A percentile compares a stretch with the other conserved stretches of the same genome.
These are phyloP conservation scores for Galago senegalensis DNA, from an alignment of 2,797 vertebrate genomes.

Conservation along the genomic window DNA sequence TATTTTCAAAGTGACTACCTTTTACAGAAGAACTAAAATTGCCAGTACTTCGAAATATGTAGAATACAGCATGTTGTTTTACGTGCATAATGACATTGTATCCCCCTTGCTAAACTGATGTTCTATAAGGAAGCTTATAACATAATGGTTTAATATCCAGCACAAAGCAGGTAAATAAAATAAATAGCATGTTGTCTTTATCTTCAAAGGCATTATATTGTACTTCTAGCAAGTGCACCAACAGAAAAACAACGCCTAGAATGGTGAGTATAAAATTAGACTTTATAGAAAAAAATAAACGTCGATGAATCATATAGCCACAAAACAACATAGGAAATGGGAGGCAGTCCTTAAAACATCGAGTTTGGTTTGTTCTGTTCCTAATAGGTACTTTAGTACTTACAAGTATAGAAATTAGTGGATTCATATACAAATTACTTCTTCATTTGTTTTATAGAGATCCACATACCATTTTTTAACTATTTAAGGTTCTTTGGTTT, in stretches of 20 bases:
- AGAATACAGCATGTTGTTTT: conserved; percentile 56
- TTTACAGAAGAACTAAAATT: conserved; percentile 44
- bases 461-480: neutral
- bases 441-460: neutral
- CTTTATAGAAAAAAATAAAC: conserved; percentile 41
- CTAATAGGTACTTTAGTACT: neutral
- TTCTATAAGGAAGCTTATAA: conserved; percentile 72
- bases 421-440: neutral
- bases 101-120: conserved; percentile 42
- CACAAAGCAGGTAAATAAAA: conserved; percentile 87
- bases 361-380: conserved; percentile 16
- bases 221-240: conserved; percentile 94
- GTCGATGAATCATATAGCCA: neutral
- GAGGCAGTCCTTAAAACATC: neutral
- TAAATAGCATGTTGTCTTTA: conserved; percentile 93
- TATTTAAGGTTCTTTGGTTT: neutral
- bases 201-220: conserved; percentile 97
- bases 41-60: conserved; percentile 33
- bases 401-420: neutral
- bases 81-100: conserved; percentile 37
- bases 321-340: neutral
- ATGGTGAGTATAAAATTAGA: conserved; percentile 92
- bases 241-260: conserved; percentile 94
- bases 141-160: conserved; percentile 84
- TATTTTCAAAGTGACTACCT: conserved; percentile 6